Conservation (phyloP, 1,140 invertebrate species). For the Asbolus verrucosus region DNA sequence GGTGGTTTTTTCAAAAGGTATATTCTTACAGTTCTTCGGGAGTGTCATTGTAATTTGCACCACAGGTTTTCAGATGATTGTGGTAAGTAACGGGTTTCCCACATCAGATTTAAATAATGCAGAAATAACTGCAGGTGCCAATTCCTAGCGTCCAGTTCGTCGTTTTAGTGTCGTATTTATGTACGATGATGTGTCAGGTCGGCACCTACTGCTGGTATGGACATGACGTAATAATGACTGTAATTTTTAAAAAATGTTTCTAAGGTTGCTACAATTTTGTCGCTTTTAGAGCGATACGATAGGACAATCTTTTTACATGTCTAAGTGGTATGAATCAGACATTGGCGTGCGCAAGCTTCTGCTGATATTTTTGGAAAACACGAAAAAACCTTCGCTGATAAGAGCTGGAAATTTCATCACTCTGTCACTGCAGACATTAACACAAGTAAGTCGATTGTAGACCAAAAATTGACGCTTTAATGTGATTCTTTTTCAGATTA, state of each 20-base stretch:
- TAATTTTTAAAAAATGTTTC: neutral
- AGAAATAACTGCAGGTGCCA: slow-evolving; percentile 1
- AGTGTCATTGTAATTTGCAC: slow-evolving; percentile 4
- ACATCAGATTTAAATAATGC: neutral
- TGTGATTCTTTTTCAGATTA: too few relatives aligned
- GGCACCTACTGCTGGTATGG: slow-evolving; percentile 21
- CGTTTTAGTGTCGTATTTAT: slow-evolving; percentile 12
- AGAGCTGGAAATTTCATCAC: slow-evolving; percentile 11
- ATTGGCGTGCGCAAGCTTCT: neutral
- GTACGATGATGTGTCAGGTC: slow-evolving; percentile 4
- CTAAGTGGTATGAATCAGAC: slow-evolving; percentile 3
- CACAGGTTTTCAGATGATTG: neutral
- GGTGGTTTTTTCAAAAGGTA: slow-evolving; percentile 1
- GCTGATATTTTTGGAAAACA: slow-evolving; percentile 12
- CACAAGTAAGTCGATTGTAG: too few relatives aligned
- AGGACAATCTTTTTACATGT: slow-evolving; percentile 7
- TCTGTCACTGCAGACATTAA: slow-evolving; percentile 10
- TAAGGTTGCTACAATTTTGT: neutral
- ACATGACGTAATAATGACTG: slow-evolving; percentile 13
- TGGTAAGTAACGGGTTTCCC: neutral
- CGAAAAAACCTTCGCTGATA: neutral
- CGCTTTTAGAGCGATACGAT: neutral
- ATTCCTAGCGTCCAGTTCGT: slow-evolving; percentile 9
- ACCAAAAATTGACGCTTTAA: too few relatives aligned
- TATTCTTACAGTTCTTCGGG: slow-evolving; percentile 4